Evolutionary conservation across 2,797 vertebrate species (phyloP), one percentile per base, ranked within the genome.

Genomic region (Cheirogaleus major): DNA sequence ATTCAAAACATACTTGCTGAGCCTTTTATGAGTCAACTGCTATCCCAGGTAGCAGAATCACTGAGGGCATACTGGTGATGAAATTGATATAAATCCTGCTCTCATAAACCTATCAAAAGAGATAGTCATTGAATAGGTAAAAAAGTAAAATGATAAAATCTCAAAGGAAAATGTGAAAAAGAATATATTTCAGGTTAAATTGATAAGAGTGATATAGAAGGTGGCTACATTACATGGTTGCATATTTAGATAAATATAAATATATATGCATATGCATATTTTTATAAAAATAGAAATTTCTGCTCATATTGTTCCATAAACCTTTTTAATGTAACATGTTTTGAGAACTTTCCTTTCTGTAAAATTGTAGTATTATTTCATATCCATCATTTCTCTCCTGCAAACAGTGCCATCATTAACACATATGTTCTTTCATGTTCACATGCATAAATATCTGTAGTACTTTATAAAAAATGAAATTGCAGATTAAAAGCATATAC

Each of bases 151-250:
- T 59, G 30, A 17, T 50, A 57, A 61, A 90, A 75, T 82, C 11
- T 67, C 43, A 43, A 65, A 48, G 7, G 10, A 63, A 73, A 82
- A 72, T 4, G 1, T 78, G 35, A 35, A 43, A 10, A 75, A 38
- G 12, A 57, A 72, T 65, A 25, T 63, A 38, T 83, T 67, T 83
- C 23, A 80, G 80, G 35, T 22, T 80, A 52, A 82, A 38, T 13
- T 41, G 25, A 30, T 2, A 65, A 45, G 22, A 75, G 0, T 22
- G 35, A 63, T 65, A 35, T 2, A 55, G 8, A 45, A 93, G 0
- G 7, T 23, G 1, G 8, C 4, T 17, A 3, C 0, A 48, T 82
- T 41, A 9, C 2, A 35, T 14, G n/a, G 3, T 2, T 41, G 5
- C 7, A 30, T 48, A n/a, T 4, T 8, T 61, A 41, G 0, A 38